phyloP scores from a whole-genome alignment of 2,797 vertebrate genomes.

The Mus minutoides region DNA sequence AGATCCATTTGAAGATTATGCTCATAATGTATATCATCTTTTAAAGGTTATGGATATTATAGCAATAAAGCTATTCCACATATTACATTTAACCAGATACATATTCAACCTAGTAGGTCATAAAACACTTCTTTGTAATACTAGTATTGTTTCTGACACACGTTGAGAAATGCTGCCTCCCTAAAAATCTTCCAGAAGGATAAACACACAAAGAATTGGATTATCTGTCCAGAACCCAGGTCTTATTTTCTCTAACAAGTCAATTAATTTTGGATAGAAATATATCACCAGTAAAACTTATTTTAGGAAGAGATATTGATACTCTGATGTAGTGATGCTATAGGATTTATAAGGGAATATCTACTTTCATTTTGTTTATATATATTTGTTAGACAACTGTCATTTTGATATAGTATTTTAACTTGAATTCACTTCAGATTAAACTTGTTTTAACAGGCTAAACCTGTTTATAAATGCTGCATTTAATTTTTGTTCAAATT shows the following conservation, averaged over 20 bases:
- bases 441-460: background rate
- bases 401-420: slow-evolving; percentile 39
- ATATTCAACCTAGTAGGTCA: slow-evolving; percentile 19
- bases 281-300: background rate
- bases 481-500: slow-evolving; percentile 22
- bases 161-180: background rate
- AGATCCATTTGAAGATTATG: slow-evolving; percentile 9
- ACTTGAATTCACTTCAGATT: slow-evolving; percentile 35
- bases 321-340: background rate
- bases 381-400: background rate
- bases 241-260: slow-evolving; percentile 24
- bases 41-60: slow-evolving; percentile 15
- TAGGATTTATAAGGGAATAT: background rate
- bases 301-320: background rate
- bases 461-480: background rate
- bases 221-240: background rate
- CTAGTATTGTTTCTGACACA: background rate
- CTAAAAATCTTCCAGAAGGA: background rate
- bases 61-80: slow-evolving; percentile 32
- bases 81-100: slow-evolving; percentile 41
- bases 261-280: slow-evolving; percentile 21
- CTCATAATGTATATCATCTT: background rate
- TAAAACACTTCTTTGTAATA: slow-evolving; percentile 20
- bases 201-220: background rate
- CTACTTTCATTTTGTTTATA: background rate